Conservation (phyloP, 2,888 invertebrate genomes). For the Blastobasis lacticolella region DNA sequence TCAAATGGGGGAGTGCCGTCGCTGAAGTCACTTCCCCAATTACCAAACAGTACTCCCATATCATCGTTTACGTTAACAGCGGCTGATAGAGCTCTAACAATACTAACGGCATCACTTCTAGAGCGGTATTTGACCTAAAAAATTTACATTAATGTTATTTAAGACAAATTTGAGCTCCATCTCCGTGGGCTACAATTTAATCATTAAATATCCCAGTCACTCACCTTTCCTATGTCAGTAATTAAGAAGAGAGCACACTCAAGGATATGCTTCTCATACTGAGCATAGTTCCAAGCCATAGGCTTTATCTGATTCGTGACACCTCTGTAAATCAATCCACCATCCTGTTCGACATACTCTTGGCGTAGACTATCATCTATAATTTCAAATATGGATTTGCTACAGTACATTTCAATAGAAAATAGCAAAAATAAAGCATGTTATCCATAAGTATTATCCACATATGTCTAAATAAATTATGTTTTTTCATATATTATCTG, state of each 20-base stretch:
- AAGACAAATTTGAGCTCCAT: no score
- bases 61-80: constrained; percentile 92
- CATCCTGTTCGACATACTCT: constrained; percentile 90
- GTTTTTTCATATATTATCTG: no score
- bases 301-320: constrained; percentile 88
- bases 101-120: constrained; percentile 85
- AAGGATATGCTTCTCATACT: constrained; percentile 87
- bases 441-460: no score
- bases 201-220: neutral
- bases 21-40: constrained; percentile 89
- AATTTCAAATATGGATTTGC: constrained; percentile 1
- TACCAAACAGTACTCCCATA: constrained; percentile 88
- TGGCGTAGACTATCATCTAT: constrained; percentile 80
- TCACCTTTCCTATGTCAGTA: constrained; percentile 80
- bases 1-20: constrained; percentile 91
- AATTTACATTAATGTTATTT: no score
- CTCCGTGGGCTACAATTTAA: no score
- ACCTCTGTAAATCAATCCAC: constrained; percentile 93
- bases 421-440: no score
- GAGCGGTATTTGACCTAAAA: constrained; percentile 70
- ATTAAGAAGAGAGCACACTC: constrained; percentile 86
- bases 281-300: constrained; percentile 93
- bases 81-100: constrained; percentile 86
- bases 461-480: no score
- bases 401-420: no score